A percentile compares a stretch with the other conserved stretches of the same genome.
Evolutionary conservation across 2,797 vertebrate genomes (phyloP).

Genomic region (Lutjanus campechanus): DNA sequence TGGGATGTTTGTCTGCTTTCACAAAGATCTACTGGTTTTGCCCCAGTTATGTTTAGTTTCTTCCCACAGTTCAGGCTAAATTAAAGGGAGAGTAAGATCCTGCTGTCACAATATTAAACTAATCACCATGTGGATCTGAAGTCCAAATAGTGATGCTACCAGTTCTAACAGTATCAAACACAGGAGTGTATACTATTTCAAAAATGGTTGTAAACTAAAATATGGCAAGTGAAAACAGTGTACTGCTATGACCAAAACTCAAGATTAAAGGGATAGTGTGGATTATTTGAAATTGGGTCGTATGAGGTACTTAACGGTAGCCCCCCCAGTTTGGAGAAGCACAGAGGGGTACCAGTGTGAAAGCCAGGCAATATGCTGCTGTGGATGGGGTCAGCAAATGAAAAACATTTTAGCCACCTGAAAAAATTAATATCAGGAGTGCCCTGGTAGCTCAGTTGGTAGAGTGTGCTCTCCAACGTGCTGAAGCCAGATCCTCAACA

Average conservation of each 20-base stretch:
- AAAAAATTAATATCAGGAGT: no score
- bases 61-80: constrained; percentile 8
- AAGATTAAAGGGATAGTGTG: not conserved
- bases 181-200: not conserved
- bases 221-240: not conserved
- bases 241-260: not conserved
- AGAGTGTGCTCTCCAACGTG: no score
- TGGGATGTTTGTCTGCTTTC: not conserved
- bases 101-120: not conserved
- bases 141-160: not conserved
- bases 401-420: no score
- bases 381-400: no score
- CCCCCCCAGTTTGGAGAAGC: no score
- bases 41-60: not conserved
- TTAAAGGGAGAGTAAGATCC: not conserved
- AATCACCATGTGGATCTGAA: not conserved
- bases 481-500: no score
- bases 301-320: no score
- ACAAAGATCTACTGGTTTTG: not conserved
- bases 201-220: not conserved
- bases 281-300: no score
- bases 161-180: not conserved
- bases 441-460: no score
- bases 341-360: no score
- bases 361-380: no score